Conservation (phyloP, 2,888 invertebrate species). For the Lacanobia wlatinum region DNA sequence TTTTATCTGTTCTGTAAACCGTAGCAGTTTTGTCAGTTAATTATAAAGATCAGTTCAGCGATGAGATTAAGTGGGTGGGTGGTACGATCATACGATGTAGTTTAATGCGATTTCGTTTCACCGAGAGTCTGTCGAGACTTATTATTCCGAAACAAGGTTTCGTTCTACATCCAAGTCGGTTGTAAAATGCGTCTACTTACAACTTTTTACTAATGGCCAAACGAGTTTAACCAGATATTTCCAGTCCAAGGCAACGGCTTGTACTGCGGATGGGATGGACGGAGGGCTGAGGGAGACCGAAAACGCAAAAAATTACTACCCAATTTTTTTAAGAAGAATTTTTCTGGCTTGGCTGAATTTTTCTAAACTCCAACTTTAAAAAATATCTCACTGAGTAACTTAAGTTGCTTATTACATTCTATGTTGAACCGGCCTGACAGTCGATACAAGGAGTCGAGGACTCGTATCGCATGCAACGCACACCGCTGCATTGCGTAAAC, state of each 20-base stretch:
- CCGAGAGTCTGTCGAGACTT: conserved; percentile 22
- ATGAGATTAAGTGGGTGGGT: conserved; percentile 38
- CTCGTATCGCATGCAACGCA: conserved; percentile 74
- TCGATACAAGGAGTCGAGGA: conserved; percentile 68
- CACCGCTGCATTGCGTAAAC: conserved; percentile 76
- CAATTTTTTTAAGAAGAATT: too few relatives aligned
- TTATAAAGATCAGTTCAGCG: conserved; percentile 42
- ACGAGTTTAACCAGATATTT: conserved; percentile 69
- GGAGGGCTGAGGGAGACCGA: conserved; percentile 2
- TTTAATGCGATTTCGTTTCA: conserved; percentile 42
- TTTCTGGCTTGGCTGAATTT: too few relatives aligned
- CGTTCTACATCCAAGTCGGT: conserved; percentile 56
- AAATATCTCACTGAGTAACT: too few relatives aligned
- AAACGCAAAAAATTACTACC: too few relatives aligned
- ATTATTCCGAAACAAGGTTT: conserved; percentile 53
- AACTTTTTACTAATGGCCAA: conserved; percentile 68
- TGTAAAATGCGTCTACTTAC: conserved; percentile 60
- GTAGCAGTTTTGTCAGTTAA: conserved; percentile 42
- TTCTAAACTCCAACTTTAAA: too few relatives aligned
- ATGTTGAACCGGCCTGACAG: conserved; percentile 49
- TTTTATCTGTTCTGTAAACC: conserved; percentile 17
- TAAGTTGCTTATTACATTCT: conserved; percentile 26
- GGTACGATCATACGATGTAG: conserved; percentile 11
- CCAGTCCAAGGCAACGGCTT: conserved; percentile 57
- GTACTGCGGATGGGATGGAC: conserved; percentile 42